Percentiles rank a stretch among this genome's conserved stretches.
Conservation (phyloP, 2,888 invertebrate species). For the Mythimna impura region DNA sequence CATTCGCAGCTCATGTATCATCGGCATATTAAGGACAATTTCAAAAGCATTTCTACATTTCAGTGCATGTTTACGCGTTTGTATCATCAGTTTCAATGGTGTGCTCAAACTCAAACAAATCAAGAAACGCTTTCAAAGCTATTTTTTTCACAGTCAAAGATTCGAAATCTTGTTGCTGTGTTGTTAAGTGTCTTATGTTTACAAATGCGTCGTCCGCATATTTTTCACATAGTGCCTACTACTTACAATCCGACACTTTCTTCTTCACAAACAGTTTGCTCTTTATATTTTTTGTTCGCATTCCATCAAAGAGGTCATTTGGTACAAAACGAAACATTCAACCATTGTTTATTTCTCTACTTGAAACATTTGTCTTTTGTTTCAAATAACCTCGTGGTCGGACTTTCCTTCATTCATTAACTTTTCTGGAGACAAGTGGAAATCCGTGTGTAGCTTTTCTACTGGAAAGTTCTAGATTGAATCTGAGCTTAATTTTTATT, state of each 20-base stretch:
- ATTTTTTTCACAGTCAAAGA: conserved; percentile 43
- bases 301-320: conserved; percentile 69
- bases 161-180: conserved; percentile 36
- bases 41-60: conserved; percentile 27
- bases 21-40: conserved; percentile 25
- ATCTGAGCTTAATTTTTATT: conserved; percentile 57
- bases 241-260: conserved; percentile 58
- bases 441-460: conserved; percentile 71
- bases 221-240: conserved; percentile 55
- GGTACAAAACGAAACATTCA: conserved; percentile 52
- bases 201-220: conserved; percentile 49
- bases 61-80: conserved; percentile 31
- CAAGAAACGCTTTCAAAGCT: conserved; percentile 38
- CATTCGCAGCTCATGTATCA: conserved; percentile 33
- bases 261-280: conserved; percentile 59
- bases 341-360: conserved; percentile 70
- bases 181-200: conserved; percentile 49
- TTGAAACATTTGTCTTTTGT: conserved; percentile 73
- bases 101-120: conserved; percentile 34
- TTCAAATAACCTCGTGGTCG: conserved; percentile 75
- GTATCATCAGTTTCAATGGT: conserved; percentile 38
- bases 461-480: conserved; percentile 34
- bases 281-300: conserved; percentile 63
- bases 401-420: conserved; percentile 80
- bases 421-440: conserved; percentile 77